A percentile compares a stretch with the other conserved stretches of the same genome.
These are phyloP conservation scores for Platygyra sinensis DNA, from an alignment of 64 coral and sea anemone species.

Conservation along the genomic window DNA sequence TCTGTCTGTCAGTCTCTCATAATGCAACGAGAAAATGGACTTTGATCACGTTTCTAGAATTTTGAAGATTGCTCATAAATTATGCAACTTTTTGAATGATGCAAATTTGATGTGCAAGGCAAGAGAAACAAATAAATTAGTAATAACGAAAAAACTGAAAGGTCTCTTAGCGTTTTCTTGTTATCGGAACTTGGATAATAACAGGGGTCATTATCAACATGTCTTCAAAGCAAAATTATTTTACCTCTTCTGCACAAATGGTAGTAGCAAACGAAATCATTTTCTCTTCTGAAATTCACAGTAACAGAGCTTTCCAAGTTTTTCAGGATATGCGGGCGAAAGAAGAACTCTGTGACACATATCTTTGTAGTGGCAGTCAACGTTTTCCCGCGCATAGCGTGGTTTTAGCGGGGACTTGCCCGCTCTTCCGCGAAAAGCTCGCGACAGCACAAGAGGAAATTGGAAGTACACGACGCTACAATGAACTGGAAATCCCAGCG, in stretches of 20 bases:
- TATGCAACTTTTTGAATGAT: no score
- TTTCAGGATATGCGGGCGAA: slow-evolving; percentile 26
- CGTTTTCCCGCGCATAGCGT: slow-evolving; percentile 12
- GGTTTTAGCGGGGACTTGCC: slow-evolving; percentile 14
- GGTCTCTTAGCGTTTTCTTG: neutral
- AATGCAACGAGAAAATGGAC: no score
- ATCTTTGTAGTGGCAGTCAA: neutral
- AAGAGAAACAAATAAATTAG: neutral
- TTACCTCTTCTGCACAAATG: neutral
- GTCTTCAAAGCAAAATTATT: neutral
- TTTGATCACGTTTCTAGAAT: no score
- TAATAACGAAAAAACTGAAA: neutral
- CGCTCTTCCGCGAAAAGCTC: neutral
- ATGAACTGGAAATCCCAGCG: neutral
- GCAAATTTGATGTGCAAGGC: no score
- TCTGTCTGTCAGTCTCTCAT: no score
- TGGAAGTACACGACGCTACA: no score
- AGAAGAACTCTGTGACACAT: neutral
- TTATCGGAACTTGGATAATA: neutral
- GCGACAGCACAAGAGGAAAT: neutral
- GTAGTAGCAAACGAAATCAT: neutral
- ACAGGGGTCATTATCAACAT: neutral
- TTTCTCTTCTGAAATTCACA: neutral
- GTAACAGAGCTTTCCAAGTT: neutral
- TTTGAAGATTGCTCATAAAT: no score